Evolutionary conservation across 2,113 vertebrate species (phyloP), one percentile per base, ranked within the genome.

Genomic region (Coturnix japonica): DNA sequence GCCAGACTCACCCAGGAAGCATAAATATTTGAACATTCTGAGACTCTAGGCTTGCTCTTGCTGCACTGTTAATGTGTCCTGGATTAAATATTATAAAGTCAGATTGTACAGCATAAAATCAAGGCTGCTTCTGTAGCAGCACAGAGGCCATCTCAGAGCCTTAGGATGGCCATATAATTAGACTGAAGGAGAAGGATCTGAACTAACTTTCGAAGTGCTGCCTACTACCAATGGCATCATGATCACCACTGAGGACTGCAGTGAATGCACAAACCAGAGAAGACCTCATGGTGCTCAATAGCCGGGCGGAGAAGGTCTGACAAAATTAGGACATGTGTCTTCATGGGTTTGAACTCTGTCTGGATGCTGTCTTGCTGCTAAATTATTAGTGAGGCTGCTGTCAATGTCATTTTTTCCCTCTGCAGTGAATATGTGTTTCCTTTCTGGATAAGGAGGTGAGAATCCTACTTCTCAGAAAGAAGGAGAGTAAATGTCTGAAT

Each of bases 21-120:
- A 95, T 94, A 96, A 96, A 95, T 95, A 96, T 95, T 96, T 96
- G 94, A 96, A 83, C 25, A 25, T n/a, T 9, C 37, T 82, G 72
- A 89, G 69, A 6, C 64, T 87, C 43, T 43, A 82, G 72, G 67
- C 65, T 90, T 77, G 81, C 49, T 87, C 54, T 69, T 76, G 71
- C 81, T 73, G 6, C 0, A 2, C 49, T 77, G 64, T 73, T 89
- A 80, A 94, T 43, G 35, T 77, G 77, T n/a, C 23, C 71, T 43
- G 75, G 59, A 73, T 92, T 79, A 91, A 91, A 79, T 79, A 72
- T 63, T 93, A 85, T n/a, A 76, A 80, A 84, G 26, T 26, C 44
- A 49, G 16, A 26, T 31, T 81, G 39, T 66, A 22, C 22, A 15
- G 53, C 18, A 51, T 81, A 59, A 94, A 92, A 67, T 82, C n/a